These are phyloP conservation scores for Loriculus beryllinus DNA, from an alignment of 2,797 vertebrate genomes.

Conservation along the genomic window DNA sequence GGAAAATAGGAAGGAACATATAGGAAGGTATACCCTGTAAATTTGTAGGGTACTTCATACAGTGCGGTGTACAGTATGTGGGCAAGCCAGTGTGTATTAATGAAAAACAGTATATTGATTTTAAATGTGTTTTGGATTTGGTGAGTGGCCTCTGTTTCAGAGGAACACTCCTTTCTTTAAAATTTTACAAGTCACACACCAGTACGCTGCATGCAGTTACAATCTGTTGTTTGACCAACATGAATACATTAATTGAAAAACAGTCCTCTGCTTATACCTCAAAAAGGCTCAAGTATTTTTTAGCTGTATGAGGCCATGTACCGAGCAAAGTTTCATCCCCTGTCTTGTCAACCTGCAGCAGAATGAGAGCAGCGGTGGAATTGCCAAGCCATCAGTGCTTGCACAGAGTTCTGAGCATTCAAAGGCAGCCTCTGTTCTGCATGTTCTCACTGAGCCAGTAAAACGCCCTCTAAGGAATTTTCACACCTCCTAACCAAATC, in stretches of 20 bases:
- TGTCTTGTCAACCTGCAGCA: neutral
- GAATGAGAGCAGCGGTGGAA: neutral
- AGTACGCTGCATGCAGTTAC: neutral
- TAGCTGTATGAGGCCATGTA: neutral
- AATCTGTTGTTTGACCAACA: neutral
- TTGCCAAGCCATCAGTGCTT: neutral
- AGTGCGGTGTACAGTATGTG: neutral
- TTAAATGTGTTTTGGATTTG: neutral
- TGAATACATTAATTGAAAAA: neutral
- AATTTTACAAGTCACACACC: neutral
- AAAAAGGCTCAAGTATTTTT: neutral
- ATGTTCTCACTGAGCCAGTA: neutral
- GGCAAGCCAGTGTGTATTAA: neutral
- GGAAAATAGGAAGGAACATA: neutral
- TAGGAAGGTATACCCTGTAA: neutral
- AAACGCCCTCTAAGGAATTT: conserved; percentile 24
- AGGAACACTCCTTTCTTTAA: neutral
- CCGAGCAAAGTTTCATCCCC: neutral
- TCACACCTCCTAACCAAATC: conserved; percentile 35
- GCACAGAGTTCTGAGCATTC: neutral
- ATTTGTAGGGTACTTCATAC: neutral
- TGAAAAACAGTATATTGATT: neutral
- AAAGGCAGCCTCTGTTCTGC: conserved; percentile 11
- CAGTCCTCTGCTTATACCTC: neutral
- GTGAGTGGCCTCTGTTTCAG: neutral